These are phyloP conservation scores for Ochropacha duplaris DNA, from an alignment of 2,888 invertebrate species.

Conservation along the genomic window DNA sequence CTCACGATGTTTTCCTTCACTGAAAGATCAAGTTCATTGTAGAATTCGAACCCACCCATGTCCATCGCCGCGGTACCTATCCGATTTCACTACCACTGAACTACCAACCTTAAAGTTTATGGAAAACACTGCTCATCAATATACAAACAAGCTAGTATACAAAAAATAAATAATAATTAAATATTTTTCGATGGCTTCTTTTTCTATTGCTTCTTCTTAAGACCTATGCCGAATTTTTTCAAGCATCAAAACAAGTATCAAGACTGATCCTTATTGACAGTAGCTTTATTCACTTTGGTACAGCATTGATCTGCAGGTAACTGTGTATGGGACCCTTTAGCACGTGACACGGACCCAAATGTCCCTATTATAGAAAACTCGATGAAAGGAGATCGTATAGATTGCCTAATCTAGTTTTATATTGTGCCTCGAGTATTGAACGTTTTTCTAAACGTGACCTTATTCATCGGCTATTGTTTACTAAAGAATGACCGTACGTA, in stretches of 20 bases:
- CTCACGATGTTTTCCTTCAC: too few relatives aligned
- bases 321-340: neutral
- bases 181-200: too few relatives aligned
- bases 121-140: too few relatives aligned
- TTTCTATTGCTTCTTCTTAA: too few relatives aligned
- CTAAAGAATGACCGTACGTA: neutral
- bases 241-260: neutral
- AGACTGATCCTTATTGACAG: neutral
- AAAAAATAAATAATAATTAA: too few relatives aligned
- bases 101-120: too few relatives aligned
- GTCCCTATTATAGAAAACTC: conserved; percentile 20
- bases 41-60: too few relatives aligned
- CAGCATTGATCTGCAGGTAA: neutral
- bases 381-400: conserved; percentile 29
- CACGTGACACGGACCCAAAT: conserved; percentile 32
- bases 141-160: too few relatives aligned
- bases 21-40: too few relatives aligned
- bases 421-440: conserved; percentile 32
- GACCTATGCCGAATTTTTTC: too few relatives aligned
- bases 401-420: conserved; percentile 40
- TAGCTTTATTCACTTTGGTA: conserved; percentile 3
- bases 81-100: too few relatives aligned
- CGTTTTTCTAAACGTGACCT: conserved; percentile 24
- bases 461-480: conserved; percentile 5
- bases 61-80: too few relatives aligned